These are phyloP conservation scores for Dasyurus viverrinus DNA, from an alignment of 2,113 vertebrate genomes.

Conservation along the genomic window DNA sequence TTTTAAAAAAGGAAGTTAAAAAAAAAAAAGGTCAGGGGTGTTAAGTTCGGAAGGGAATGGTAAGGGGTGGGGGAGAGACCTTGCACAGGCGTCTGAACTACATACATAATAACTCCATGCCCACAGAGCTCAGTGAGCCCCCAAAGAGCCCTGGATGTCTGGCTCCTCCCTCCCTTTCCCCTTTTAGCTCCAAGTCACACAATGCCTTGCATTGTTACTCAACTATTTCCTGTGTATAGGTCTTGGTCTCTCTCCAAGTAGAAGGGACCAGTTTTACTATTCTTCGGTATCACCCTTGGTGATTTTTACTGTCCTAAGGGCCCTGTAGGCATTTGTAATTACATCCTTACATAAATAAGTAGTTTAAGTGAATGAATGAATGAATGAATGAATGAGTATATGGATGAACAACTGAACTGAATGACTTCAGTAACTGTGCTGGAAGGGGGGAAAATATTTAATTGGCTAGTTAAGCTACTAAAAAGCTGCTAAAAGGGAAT, in stretches of 20 bases:
- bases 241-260: not conserved
- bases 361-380: not conserved
- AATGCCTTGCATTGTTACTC: not conserved
- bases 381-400: not conserved
- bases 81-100: not conserved
- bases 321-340: not conserved
- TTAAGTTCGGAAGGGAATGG: not conserved
- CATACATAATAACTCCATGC: not conserved
- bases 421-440: not conserved
- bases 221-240: not conserved
- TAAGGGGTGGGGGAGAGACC: not conserved
- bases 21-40: not conserved
- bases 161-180: not conserved
- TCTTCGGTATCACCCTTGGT: not conserved
- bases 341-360: not conserved
- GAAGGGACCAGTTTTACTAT: not conserved
- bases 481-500: not conserved
- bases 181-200: not conserved
- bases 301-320: not conserved
- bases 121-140: not conserved
- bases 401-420: not conserved
- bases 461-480: not conserved
- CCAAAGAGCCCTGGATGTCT: not conserved
- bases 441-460: not conserved
- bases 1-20: not conserved